A percentile compares a stretch with the other conserved stretches of the same genome.
Conservation (phyloP, 1,140 invertebrate species). For the Idris sp. region DNA sequence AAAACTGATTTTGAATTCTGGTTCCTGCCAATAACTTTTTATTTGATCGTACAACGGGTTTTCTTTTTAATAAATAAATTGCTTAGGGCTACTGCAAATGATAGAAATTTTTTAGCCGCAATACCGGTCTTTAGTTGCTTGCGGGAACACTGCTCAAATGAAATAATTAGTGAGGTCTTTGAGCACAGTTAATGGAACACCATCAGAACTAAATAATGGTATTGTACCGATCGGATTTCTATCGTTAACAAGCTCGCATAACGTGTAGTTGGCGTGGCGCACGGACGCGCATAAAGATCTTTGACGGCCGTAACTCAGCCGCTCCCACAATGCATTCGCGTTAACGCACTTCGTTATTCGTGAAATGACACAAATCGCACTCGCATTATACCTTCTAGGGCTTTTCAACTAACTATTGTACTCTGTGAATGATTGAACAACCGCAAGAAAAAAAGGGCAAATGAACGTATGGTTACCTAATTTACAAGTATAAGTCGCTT, state of each 20-base stretch:
- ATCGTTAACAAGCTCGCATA: slow-evolving; percentile 74
- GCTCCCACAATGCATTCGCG: slow-evolving; percentile 71
- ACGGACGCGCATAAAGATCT: slow-evolving; percentile 70
- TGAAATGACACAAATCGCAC: slow-evolving; percentile 60
- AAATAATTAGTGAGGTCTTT: slow-evolving; percentile 72
- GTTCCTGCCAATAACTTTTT: slow-evolving; percentile 10
- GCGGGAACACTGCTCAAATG: slow-evolving; percentile 68
- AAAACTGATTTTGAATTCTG: slow-evolving; percentile 7
- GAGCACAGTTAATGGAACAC: slow-evolving; percentile 66
- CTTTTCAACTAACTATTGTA: slow-evolving; percentile 52
- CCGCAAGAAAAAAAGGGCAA: slow-evolving; percentile 29
- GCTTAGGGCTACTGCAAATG: slow-evolving; percentile 4
- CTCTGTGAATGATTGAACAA: slow-evolving; percentile 25
- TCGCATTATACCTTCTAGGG: slow-evolving; percentile 56
- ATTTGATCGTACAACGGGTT: slow-evolving; percentile 27
- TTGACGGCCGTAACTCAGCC: slow-evolving; percentile 68
- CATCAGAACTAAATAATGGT: slow-evolving; percentile 75
- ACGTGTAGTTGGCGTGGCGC: slow-evolving; percentile 46
- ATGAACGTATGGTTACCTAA: slow-evolving; percentile 26
- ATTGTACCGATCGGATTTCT: slow-evolving; percentile 75
- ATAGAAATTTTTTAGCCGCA: slow-evolving; percentile 21
- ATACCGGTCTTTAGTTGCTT: slow-evolving; percentile 47
- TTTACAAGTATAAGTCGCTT: slow-evolving; percentile 48
- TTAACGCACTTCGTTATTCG: slow-evolving; percentile 72
- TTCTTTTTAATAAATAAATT: slow-evolving; percentile 35